phyloP scores from a whole-genome alignment of 2,888 invertebrate species.

The Gasteruption jaculator region DNA sequence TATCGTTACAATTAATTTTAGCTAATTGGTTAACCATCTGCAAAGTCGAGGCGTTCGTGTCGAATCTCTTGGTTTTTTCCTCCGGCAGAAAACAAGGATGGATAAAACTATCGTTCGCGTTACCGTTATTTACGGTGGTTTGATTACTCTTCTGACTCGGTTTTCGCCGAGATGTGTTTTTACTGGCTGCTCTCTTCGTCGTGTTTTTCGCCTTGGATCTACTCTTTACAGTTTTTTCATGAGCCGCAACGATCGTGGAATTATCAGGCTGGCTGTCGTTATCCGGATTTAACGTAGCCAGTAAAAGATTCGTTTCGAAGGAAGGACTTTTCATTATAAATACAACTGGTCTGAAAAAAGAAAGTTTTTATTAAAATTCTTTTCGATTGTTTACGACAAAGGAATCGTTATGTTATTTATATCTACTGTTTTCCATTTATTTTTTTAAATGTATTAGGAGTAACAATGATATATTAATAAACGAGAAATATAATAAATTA shows the following conservation, averaged over 20 bases:
- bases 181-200: too few species aligned
- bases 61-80: too few species aligned
- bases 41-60: too few species aligned
- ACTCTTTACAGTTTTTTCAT: conserved; percentile 9
- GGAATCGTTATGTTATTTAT: background rate
- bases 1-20: too few species aligned
- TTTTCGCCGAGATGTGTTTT: too few species aligned
- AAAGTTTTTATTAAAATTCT: conserved; percentile 9
- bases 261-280: conserved; percentile 47
- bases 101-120: too few species aligned
- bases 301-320: conserved; percentile 75
- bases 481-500: too few species aligned
- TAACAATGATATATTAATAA: background rate
- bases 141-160: too few species aligned
- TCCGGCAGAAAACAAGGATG: too few species aligned
- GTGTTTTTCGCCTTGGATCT: conserved; percentile 4
- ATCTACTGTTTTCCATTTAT: conserved; percentile 11
- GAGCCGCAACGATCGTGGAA: conserved; percentile 11
- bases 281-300: conserved; percentile 71
- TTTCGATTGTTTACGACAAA: conserved; percentile 4
- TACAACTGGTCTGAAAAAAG: conserved; percentile 66
- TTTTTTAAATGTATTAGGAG: background rate
- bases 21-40: too few species aligned
- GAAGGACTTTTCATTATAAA: conserved; percentile 70
- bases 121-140: too few species aligned